Percentiles rank a stretch among this genome's conserved stretches.
These are phyloP conservation scores for Tangara arthus DNA, from an alignment of 2,797 vertebrate genomes.

Conservation along the genomic window DNA sequence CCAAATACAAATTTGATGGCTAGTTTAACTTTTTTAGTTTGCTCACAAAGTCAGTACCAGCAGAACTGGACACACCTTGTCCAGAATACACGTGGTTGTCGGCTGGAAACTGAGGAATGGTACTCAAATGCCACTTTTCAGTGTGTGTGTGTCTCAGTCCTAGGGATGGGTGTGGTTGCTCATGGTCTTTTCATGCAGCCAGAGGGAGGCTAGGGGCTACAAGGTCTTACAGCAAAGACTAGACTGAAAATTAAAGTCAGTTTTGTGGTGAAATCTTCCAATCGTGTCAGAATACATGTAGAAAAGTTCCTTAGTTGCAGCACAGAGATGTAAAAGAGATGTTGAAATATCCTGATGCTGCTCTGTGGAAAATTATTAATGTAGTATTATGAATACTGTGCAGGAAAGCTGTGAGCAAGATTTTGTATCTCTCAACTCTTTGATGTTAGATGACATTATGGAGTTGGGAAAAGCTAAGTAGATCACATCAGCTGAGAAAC, in stretches of 20 bases:
- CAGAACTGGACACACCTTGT: background rate
- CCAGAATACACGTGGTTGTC: background rate
- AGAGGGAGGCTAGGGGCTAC: background rate
- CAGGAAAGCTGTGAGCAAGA: background rate
- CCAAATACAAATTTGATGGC: background rate
- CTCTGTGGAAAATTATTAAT: background rate
- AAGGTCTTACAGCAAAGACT: background rate
- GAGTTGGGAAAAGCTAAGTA: background rate
- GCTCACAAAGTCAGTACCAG: accelerated
- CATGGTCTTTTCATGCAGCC: background rate
- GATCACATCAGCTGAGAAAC: background rate
- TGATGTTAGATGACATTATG: background rate
- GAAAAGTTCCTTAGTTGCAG: background rate
- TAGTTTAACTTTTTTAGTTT: background rate
- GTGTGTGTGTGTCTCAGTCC: background rate
- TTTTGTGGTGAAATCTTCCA: background rate
- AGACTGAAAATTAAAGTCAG: background rate
- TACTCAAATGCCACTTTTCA: background rate
- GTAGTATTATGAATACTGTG: background rate
- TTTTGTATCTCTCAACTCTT: background rate
- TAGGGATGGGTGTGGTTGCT: accelerated
- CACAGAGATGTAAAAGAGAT: background rate
- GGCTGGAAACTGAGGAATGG: background rate
- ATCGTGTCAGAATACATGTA: background rate
- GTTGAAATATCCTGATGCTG: background rate